These are phyloP conservation scores for Neoniphon sammara DNA, from an alignment of 2,797 vertebrate genomes.

Conservation along the genomic window DNA sequence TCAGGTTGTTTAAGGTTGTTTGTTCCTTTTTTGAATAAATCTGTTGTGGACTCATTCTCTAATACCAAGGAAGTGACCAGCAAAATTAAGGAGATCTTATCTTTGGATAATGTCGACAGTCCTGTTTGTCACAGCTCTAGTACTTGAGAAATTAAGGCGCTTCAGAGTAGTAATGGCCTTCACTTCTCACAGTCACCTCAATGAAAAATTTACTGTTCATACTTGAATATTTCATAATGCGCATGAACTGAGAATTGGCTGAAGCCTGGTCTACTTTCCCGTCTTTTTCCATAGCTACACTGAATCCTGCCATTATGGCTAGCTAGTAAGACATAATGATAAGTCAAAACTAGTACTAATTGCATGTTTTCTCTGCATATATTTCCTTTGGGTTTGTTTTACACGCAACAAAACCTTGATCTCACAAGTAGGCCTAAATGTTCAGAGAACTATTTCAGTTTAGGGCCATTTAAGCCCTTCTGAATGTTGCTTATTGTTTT, in stretches of 20 bases:
- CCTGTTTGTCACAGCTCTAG: neutral
- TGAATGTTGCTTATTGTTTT: neutral
- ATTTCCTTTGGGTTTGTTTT: conserved; percentile 15
- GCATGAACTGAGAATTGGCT: conserved; percentile 59
- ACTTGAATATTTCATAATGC: conserved; percentile 75
- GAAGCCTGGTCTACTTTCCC: conserved; percentile 52
- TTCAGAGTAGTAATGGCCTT: conserved; percentile 51
- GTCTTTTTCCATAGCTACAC: conserved; percentile 48
- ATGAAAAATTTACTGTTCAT: conserved; percentile 77
- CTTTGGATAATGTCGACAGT: neutral
- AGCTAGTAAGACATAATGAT: conserved; percentile 55
- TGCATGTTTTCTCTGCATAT: conserved; percentile 49
- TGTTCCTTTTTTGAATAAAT: too few species aligned
- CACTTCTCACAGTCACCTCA: conserved; percentile 68
- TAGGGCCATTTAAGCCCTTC: neutral
- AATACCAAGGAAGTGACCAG: neutral
- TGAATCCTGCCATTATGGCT: conserved; percentile 53
- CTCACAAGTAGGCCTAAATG: neutral
- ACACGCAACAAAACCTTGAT: too few species aligned
- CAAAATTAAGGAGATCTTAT: neutral
- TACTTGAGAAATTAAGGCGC: conserved; percentile 25
- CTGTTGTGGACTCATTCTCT: too few species aligned
- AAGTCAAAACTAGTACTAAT: conserved; percentile 49
- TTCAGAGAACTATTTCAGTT: conserved; percentile 10
- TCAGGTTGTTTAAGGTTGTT: too few species aligned